Evolutionary conservation across 2,113 vertebrate genomes (phyloP), one percentile per base, ranked within the genome.

Genomic region (Verasper variegatus): DNA sequence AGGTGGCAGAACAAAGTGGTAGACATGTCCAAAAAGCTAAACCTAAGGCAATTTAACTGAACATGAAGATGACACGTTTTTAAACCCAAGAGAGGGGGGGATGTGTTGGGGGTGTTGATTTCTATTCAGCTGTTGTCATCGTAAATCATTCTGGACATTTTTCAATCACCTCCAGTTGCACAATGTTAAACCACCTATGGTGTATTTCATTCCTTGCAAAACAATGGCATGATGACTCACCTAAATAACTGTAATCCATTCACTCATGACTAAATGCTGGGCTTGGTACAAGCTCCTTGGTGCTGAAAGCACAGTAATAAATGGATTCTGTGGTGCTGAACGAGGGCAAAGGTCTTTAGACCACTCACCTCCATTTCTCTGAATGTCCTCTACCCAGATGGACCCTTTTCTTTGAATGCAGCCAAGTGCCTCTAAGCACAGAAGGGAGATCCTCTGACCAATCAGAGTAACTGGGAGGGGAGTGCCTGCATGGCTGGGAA

Each of bases 391-490:
- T 14, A 14, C 5, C 14, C 31, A 10, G 26, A 56, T 2, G n/a
- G 2, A 9, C 42, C n/a, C 2, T 5, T 11, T 54, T 17, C 64
- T 52, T 24, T 35, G 23, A 64, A 66, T 13, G 37, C 68, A 74
- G 64, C 17, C 49, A 72, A 60, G 26, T 3, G 42, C 21, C 66
- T 76, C 31, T 1, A 13, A 71, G 62, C 76, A 21, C 35, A 57
- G 49, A 2, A 14, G 21, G 67, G 47, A 20, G 18, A 8, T 4
- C 60, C 23, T 26, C 2, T 1, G 20, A 63, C 93, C 93, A 94
- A 94, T 90, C 86, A 86, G 65, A 59, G n/a, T 3, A 18, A 26
- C 23, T 40, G 82, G 86, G 86, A 71, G 88, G 90, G 47, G 79
- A 64, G 37, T 8, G 21, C 0, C 45, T 20, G 3, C 82, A 81